Evolutionary conservation across 2,797 vertebrate species (phyloP).

Genomic region (Phrynocephalus forsythii): DNA sequence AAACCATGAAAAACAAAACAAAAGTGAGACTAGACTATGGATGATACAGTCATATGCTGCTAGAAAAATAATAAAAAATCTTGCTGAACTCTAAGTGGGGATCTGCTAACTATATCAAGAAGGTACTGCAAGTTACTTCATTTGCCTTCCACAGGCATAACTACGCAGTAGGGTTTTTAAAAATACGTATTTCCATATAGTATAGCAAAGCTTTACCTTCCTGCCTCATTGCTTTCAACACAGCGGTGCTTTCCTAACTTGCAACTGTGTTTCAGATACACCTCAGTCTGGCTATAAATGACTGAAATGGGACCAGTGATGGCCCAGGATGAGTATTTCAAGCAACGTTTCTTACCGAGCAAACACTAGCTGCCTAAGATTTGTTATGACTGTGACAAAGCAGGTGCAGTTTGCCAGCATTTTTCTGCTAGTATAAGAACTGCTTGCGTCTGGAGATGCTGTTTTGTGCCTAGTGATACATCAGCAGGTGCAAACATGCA

Average conservation of each 20-base stretch:
- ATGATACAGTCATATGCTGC: too few species aligned
- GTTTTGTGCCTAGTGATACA: not conserved
- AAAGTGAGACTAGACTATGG: too few species aligned
- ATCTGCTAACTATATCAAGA: not conserved
- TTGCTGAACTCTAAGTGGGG: too few species aligned
- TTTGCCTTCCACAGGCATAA: not conserved
- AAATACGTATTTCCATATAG: too few species aligned
- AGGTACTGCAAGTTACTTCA: too few species aligned
- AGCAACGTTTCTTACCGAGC: conserved; percentile 22
- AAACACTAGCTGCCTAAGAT: conserved; percentile 19
- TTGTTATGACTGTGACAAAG: conserved; percentile 35
- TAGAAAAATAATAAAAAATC: too few species aligned
- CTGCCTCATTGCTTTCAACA: not conserved
- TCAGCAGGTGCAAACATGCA: not conserved
- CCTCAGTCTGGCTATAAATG: not conserved
- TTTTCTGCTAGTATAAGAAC: conserved; percentile 21
- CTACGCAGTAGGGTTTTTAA: not conserved
- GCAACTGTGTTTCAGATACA: not conserved
- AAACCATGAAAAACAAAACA: too few species aligned
- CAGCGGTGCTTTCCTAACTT: not conserved
- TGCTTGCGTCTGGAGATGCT: conserved; percentile 40
- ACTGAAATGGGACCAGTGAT: not conserved
- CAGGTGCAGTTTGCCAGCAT: conserved; percentile 26
- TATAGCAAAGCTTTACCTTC: not conserved
- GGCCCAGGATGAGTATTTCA: not conserved